Evolutionary conservation across 2,888 invertebrate species (phyloP).

Genomic region (Dryobotodes eremita): DNA sequence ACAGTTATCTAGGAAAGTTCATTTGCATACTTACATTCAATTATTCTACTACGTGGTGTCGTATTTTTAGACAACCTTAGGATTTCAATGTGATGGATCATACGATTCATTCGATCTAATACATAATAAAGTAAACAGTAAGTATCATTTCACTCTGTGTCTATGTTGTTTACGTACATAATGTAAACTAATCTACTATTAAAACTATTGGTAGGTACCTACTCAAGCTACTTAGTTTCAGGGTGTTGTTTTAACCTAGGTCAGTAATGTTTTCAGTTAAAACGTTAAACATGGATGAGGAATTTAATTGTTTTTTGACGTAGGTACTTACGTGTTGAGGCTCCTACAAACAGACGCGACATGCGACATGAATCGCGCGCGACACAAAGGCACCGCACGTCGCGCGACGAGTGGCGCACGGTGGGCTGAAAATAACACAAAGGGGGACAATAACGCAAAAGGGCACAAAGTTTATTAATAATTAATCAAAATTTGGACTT

Average conservation of each 20-base stretch:
- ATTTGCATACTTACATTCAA: neutral
- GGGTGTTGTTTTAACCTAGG: conserved; percentile 55
- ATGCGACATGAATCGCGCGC: no score
- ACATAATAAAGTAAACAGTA: conserved; percentile 39
- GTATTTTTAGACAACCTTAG: conserved; percentile 51
- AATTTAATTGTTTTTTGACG: conserved; percentile 15
- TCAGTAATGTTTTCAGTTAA: conserved; percentile 43
- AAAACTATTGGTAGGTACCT: conserved; percentile 3
- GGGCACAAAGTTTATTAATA: neutral
- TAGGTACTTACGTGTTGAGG: neutral
- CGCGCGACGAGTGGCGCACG: no score
- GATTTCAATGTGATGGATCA: conserved; percentile 44
- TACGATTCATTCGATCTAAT: conserved; percentile 20
- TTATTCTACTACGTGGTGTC: neutral
- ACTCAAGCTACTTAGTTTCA: conserved; percentile 16
- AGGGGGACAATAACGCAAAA: no score
- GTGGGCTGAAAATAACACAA: no score
- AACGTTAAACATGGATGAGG: conserved; percentile 14
- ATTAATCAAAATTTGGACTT: neutral
- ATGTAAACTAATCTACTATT: conserved; percentile 22
- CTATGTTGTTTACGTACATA: conserved; percentile 27
- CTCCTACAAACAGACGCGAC: no score
- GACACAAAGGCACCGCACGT: no score
- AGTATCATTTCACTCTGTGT: conserved; percentile 25
- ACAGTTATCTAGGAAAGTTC: neutral